phyloP scores from a whole-genome alignment of 2,888 invertebrate genomes.

The Nudaria mundana region DNA sequence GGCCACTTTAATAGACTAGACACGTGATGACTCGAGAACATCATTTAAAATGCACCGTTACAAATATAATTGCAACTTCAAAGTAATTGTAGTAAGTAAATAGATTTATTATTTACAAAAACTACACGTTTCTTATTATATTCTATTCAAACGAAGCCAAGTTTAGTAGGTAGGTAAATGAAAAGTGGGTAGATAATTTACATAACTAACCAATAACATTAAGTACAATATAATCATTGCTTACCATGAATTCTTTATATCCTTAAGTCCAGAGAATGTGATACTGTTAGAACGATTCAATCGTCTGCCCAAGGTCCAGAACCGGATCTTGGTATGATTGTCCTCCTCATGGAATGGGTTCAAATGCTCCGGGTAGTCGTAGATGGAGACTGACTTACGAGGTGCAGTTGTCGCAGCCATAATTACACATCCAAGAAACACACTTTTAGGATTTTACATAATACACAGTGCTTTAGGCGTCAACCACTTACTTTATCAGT shows the following conservation, averaged over 20 bases:
- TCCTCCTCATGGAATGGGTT: constrained; percentile 88
- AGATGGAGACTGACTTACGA: constrained; percentile 80
- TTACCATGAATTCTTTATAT: constrained; percentile 82
- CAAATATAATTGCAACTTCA: constrained; percentile 36
- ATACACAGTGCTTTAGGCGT: constrained; percentile 59
- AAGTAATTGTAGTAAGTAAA: constrained; percentile 31
- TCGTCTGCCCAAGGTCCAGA: constrained; percentile 81
- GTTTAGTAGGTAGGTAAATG: no score
- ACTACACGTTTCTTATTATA: no score
- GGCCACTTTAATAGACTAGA: constrained; percentile 4
- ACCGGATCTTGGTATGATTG: constrained; percentile 82
- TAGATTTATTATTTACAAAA: no score
- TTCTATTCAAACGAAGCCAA: no score
- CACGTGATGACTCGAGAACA: constrained; percentile 10
- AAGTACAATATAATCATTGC: no score
- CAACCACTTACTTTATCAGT: constrained; percentile 72
- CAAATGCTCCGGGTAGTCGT: constrained; percentile 88
- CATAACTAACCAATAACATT: no score
- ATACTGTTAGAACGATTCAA: constrained; percentile 82
- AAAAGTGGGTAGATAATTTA: no score
- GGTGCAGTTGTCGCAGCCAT: constrained; percentile 68
- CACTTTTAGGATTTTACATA: constrained; percentile 68
- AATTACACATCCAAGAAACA: constrained; percentile 44
- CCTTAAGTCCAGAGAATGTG: constrained; percentile 80
- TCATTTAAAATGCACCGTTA: constrained; percentile 28